Conservation (phyloP, 2,888 invertebrate genomes). For the Trichopria drosophilae region DNA sequence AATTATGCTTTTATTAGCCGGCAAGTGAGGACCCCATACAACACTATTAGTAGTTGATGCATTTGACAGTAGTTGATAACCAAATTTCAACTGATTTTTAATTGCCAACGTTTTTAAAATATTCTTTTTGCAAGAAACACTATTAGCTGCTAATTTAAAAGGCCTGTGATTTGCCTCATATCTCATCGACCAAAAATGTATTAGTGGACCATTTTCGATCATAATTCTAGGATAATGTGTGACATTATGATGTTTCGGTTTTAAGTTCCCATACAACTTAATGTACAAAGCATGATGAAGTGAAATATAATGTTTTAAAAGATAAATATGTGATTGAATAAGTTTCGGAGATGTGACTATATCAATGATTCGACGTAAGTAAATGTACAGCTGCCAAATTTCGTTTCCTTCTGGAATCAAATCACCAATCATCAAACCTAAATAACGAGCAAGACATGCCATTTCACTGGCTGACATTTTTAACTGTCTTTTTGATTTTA, state of each 20-base stretch:
- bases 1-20: no score
- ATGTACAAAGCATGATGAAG: conserved; percentile 9
- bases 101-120: conserved; percentile 10
- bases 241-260: conserved; percentile 17
- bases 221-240: conserved; percentile 11
- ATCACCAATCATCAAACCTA: conserved; percentile 19
- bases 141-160: conserved; percentile 13
- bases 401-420: conserved; percentile 3
- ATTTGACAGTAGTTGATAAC: no score
- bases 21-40: no score
- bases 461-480: conserved; percentile 24
- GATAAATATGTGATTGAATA: background rate
- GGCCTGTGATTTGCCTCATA: conserved; percentile 19
- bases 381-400: conserved; percentile 11
- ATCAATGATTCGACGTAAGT: conserved; percentile 15
- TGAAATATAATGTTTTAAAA: conserved; percentile 4
- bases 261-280: no score
- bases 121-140: conserved; percentile 17
- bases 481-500: conserved; percentile 5
- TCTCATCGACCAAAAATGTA: conserved; percentile 18
- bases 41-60: no score
- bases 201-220: conserved; percentile 11
- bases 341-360: conserved; percentile 19
- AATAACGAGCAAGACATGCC: conserved; percentile 19
- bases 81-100: conserved; percentile 13